These are phyloP conservation scores for Pipistrellus nathusii DNA, from an alignment of 2,797 vertebrate species.

Conservation along the genomic window DNA sequence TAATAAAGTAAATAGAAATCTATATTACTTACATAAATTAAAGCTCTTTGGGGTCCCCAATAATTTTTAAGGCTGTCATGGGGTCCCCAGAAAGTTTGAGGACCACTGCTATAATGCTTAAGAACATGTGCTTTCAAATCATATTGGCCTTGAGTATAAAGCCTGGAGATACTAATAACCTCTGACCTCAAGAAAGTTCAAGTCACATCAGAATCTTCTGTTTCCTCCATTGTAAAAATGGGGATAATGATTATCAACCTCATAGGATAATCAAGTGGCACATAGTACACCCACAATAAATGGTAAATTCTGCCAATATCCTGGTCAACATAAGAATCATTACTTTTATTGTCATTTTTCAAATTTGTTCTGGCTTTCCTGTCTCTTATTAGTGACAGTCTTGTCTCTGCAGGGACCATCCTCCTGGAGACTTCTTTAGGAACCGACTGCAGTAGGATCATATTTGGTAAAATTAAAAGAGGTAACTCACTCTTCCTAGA, in stretches of 20 bases:
- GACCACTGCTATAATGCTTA: neutral
- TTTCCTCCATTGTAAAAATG: conserved; percentile 21
- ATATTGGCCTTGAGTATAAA: neutral
- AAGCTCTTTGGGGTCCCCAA: neutral
- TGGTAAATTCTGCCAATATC: neutral
- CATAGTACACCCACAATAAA: neutral
- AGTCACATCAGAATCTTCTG: neutral
- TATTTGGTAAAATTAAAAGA: neutral
- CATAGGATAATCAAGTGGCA: neutral
- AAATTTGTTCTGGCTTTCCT: neutral
- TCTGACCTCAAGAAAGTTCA: conserved; percentile 30
- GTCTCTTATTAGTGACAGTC: neutral
- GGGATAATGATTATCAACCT: neutral
- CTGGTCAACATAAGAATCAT: neutral
- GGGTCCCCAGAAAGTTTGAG: neutral
- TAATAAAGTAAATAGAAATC: neutral
- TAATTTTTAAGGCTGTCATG: neutral
- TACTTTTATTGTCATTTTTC: neutral
- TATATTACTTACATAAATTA: neutral
- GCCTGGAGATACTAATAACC: neutral
- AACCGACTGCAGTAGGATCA: neutral
- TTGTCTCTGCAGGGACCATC: neutral
- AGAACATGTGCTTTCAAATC: conserved; percentile 10
- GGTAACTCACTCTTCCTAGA: neutral
- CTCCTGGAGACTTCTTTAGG: neutral